Evolutionary conservation across 1,140 invertebrate species (phyloP).

Genomic region (Euwallacea fornicatus): DNA sequence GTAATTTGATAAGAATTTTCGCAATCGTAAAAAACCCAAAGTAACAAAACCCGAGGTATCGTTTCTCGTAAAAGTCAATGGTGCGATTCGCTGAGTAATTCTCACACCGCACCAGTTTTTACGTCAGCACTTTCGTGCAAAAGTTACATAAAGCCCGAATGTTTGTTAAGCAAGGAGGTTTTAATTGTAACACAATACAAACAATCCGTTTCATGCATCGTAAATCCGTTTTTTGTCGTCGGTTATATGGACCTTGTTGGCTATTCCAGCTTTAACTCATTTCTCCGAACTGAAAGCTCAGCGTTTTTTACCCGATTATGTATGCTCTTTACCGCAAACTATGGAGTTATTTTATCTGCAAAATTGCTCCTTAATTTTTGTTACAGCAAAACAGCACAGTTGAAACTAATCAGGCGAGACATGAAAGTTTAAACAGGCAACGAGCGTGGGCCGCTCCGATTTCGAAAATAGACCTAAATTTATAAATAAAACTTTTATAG

Average conservation of each 20-base stretch:
- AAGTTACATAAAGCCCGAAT: no score
- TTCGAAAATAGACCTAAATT: conserved; percentile 27
- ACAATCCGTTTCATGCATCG: no score
- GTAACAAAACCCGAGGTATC: not conserved
- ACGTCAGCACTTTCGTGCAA: conserved; percentile 3
- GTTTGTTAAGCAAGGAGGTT: no score
- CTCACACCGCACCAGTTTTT: conserved; percentile 13
- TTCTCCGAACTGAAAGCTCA: no score
- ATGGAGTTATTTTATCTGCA: no score
- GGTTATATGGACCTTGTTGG: not conserved
- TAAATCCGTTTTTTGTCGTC: not conserved
- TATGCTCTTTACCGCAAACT: no score
- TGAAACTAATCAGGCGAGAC: not conserved
- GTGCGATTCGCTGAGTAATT: conserved; percentile 19
- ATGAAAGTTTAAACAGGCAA: conserved; percentile 21
- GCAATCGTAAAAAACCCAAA: no score
- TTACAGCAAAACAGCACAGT: not conserved
- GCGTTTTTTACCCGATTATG: no score
- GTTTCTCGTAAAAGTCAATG: conserved; percentile 8
- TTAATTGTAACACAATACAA: no score
- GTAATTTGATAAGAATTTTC: not conserved
- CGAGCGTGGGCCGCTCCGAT: conserved; percentile 14
- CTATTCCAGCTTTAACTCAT: no score
- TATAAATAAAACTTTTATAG: conserved; percentile 32
- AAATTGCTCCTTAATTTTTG: no score